Evolutionary conservation across 2,797 vertebrate genomes (phyloP).

Genomic region (Enoplosus armatus): DNA sequence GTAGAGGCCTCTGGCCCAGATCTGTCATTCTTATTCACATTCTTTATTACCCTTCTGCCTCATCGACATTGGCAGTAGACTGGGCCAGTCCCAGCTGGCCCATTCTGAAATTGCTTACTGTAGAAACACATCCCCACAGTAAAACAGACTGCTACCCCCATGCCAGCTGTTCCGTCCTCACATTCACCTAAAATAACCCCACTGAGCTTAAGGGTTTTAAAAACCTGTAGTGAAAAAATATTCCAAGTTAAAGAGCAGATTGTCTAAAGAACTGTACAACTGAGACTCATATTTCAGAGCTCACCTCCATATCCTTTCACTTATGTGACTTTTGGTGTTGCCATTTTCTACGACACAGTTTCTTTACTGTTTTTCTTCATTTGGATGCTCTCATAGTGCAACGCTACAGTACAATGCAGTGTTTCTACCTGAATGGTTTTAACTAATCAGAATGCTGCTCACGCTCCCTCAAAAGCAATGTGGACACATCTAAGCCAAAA

Average conservation of each 20-base stretch:
- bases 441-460: slow-evolving; percentile 47
- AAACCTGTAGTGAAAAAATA: slow-evolving; percentile 36
- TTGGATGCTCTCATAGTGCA: slow-evolving; percentile 10
- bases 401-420: slow-evolving; percentile 16
- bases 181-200: slow-evolving; percentile 56
- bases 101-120: slow-evolving; percentile 75
- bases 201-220: slow-evolving; percentile 39
- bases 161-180: slow-evolving; percentile 69
- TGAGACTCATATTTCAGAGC: slow-evolving; percentile 11
- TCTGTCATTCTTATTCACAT: slow-evolving; percentile 74
- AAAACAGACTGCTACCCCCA: slow-evolving; percentile 57
- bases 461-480: slow-evolving; percentile 15
- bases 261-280: slow-evolving; percentile 31
- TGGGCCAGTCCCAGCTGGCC: slow-evolving; percentile 73
- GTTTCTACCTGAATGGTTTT: slow-evolving; percentile 32
- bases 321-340: not conserved
- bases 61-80: slow-evolving; percentile 73
- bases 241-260: slow-evolving; percentile 27
- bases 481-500: slow-evolving; percentile 48
- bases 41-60: slow-evolving; percentile 73
- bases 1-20: slow-evolving; percentile 70
- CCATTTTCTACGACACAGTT: slow-evolving; percentile 9
- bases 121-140: slow-evolving; percentile 70
- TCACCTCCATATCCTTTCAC: not conserved
- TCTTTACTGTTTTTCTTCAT: not conserved